Conservation (phyloP, 2,888 invertebrate genomes). For the Mythimna pallens region DNA sequence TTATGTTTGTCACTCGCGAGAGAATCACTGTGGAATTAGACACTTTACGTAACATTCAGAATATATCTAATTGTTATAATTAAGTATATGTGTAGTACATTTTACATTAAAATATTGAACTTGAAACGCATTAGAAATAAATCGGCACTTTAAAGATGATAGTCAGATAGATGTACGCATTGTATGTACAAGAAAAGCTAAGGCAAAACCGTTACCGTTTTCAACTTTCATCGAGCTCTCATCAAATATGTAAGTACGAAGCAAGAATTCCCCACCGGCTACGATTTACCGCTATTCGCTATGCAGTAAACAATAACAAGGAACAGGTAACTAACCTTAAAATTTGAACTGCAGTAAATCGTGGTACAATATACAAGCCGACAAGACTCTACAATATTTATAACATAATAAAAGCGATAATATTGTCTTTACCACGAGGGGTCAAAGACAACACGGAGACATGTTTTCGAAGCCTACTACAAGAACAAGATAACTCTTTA, state of each 20-base stretch:
- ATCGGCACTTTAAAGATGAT: background rate
- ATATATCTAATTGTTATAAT: constrained; percentile 19
- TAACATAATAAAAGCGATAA: constrained; percentile 53
- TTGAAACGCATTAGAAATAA: constrained; percentile 20
- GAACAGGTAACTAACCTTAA: constrained; percentile 36
- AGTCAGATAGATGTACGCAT: too few species aligned
- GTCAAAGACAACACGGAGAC: constrained; percentile 79
- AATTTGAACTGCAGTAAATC: constrained; percentile 43
- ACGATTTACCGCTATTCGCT: background rate
- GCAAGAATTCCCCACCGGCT: background rate
- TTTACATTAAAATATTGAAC: constrained; percentile 29
- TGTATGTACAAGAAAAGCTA: background rate
- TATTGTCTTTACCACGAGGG: constrained; percentile 56
- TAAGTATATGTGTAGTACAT: constrained; percentile 3
- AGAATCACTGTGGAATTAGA: constrained; percentile 80
- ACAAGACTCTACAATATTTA: constrained; percentile 55
- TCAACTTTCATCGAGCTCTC: background rate
- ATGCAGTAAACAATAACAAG: constrained; percentile 22
- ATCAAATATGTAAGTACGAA: background rate
- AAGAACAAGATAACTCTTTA: constrained; percentile 71
- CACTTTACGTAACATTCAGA: constrained; percentile 73
- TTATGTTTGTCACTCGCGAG: constrained; percentile 89
- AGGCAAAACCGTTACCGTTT: background rate
- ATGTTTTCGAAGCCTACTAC: constrained; percentile 68
- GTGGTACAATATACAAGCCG: constrained; percentile 47